Evolutionary conservation across 1,140 invertebrate species (phyloP), one percentile per base, ranked within the genome.

Genomic region (Zaprionus taronus): DNA sequence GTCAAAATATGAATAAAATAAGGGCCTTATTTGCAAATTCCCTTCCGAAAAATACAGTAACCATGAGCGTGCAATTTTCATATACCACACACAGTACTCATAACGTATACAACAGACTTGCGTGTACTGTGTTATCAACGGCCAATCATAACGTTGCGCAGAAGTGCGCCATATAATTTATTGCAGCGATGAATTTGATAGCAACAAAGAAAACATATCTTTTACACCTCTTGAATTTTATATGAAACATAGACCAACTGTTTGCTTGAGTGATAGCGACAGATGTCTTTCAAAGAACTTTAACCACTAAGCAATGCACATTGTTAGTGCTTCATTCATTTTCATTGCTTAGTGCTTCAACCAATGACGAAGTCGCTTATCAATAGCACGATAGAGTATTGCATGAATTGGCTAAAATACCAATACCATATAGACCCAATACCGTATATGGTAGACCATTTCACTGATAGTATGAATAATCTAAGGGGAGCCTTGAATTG

Each of bases 361-460:
- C 60, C 17, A 56, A 77, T 64, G 81, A 83, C 79, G 68, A 82
- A 57, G 55, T 28, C 22, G 51, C 49, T 17, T 34, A 78, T 57
- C 26, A 63, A 66, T 26, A 31, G 66, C 26, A 34, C 41, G 41
- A 20, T 17, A 17, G 41, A 47, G 1, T 20, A 15, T 47, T 17
- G n/a, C 64, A 41, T 34, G 31, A 62, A 72, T 72, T 65, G 31
- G 36, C 38, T 36, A 36, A 56, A 56, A 15, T 2, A 47, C 15
- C 6, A 20, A 15, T 57, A 31, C 20, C 31, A 22, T 20, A 5
- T 34, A 34, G 14, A 51, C 20, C 20, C 20, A 1, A 20, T 20
- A 20, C 1, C 20, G 20, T 20, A 20, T 20, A n/a, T n/a, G n/a
- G n/a, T 34, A 34, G 6, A 51, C 12, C n/a, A 41, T 15, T 9